Evolutionary conservation across 1,140 invertebrate genomes (phyloP), one percentile per base, ranked within the genome.

Genomic region (Drosophila tropicalis): DNA sequence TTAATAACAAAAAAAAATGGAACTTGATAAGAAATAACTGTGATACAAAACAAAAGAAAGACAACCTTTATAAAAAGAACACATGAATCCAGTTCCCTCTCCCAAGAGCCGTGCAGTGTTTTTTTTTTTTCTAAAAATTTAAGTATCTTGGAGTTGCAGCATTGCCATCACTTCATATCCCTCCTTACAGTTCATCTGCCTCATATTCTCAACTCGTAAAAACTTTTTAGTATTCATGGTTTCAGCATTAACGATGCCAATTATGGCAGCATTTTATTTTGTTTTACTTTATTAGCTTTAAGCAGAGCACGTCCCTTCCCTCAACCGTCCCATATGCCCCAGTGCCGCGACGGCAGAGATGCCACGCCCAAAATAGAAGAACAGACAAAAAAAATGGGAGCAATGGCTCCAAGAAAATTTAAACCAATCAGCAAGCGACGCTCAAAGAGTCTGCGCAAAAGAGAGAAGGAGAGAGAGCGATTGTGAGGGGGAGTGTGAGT

Each of bases 181-280:
- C 29, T 29, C 17, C 61, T 34, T 34, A 19, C 72, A 65, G 69
- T 61, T 79, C 22, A 76, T 73, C 72, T 70, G 76, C 69, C 83
- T 72, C 73, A 80, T 70, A 32, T 67, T 51, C 25, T 32, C 29
- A 32, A 55, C 65, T 75, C 65, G 72, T 78, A 76, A 74, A 85
- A 84, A 84, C 64, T 81, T 85, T 85, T 85, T 82, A 86, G 79
- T 85, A 85, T 86, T 85, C 82, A 85, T 85, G 82, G 82, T 86
- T 86, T 81, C 64, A 77, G 75, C 82, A 85, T 86, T 86, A 85
- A 85, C 77, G 81, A 84, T 65, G 75, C 66, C 82, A 86, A 85
- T 85, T 86, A 85, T 85, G 82, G 82, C 82, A 72, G 71, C 79
- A 68, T 82, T 85, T 85, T 81, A 86, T 85, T 85, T 70, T 67